Percentiles rank a stretch among this genome's conserved stretches.
Evolutionary conservation across 2,888 invertebrate genomes (phyloP).

Genomic region (Rhingia rostrata): DNA sequence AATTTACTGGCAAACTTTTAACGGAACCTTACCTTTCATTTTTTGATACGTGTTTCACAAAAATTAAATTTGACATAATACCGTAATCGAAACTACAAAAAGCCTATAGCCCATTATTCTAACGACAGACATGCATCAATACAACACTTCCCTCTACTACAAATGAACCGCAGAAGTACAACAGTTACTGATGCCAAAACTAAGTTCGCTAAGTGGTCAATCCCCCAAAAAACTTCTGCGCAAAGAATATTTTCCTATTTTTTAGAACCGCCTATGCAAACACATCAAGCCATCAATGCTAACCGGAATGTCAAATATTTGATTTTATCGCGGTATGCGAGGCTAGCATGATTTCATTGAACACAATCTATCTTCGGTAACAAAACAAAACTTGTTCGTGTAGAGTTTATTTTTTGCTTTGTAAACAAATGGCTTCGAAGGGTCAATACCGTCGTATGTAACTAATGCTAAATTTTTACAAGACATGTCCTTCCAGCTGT

Average conservation of each 20-base stretch:
- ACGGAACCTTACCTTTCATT: too few species aligned
- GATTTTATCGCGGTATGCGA: slow-evolving; percentile 1
- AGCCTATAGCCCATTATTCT: too few species aligned
- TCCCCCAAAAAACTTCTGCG: neutral
- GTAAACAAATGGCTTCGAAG: neutral
- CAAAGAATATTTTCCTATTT: neutral
- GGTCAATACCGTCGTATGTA: neutral
- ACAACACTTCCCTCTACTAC: too few species aligned
- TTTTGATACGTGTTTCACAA: too few species aligned
- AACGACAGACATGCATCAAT: too few species aligned
- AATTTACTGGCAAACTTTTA: too few species aligned
- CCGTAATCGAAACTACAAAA: too few species aligned
- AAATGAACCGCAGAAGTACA: too few species aligned
- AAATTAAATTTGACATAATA: too few species aligned
- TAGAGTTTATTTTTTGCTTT: neutral
- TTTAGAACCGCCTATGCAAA: neutral
- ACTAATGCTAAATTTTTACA: too few species aligned
- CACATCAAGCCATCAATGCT: neutral
- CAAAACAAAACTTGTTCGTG: neutral
- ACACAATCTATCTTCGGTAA: neutral
- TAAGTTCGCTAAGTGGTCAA: slow-evolving; percentile 1
- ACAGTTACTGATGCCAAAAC: neutral
- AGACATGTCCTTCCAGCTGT: slow-evolving; percentile 4
- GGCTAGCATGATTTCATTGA: slow-evolving; percentile 1
- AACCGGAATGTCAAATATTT: slow-evolving; percentile 9